A percentile compares a stretch with the other conserved stretches of the same genome.
Evolutionary conservation across 1,140 invertebrate genomes (phyloP).

Genomic region (Diabrotica undecimpunctata): DNA sequence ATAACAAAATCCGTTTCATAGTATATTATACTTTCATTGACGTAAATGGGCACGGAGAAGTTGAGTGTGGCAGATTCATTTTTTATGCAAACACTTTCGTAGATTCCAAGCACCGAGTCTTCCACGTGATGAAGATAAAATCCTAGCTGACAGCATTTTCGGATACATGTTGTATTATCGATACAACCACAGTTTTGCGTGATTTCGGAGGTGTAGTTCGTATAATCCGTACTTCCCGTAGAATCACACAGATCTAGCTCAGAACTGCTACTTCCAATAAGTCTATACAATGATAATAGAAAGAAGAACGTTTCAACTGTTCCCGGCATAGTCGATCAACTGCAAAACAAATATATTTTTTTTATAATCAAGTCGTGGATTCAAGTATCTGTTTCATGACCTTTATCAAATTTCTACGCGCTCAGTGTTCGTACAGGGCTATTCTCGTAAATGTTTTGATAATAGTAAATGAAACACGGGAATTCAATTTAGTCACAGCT

Average conservation of each 20-base stretch:
- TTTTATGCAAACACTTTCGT: not conserved
- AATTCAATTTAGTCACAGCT: too few relatives aligned
- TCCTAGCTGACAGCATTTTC: constrained; percentile 17
- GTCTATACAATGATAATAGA: not conserved
- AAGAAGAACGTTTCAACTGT: not conserved
- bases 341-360: too few relatives aligned
- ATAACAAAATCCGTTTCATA: not conserved
- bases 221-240: not conserved
- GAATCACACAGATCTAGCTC: not conserved
- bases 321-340: too few relatives aligned
- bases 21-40: not conserved
- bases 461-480: too few relatives aligned
- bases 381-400: too few relatives aligned
- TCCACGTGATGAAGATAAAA: constrained; percentile 8
- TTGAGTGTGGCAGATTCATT: not conserved
- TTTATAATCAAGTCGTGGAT: too few relatives aligned
- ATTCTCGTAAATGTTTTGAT: too few relatives aligned
- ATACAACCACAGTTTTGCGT: constrained; percentile 10
- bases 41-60: constrained; percentile 11
- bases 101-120: not conserved
- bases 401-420: too few relatives aligned
- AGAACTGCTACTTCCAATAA: not conserved
- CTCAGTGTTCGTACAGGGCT: too few relatives aligned
- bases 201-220: not conserved
- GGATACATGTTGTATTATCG: not conserved